Evolutionary conservation across 2,888 invertebrate genomes (phyloP).

Genomic region (Amiota mariae): DNA sequence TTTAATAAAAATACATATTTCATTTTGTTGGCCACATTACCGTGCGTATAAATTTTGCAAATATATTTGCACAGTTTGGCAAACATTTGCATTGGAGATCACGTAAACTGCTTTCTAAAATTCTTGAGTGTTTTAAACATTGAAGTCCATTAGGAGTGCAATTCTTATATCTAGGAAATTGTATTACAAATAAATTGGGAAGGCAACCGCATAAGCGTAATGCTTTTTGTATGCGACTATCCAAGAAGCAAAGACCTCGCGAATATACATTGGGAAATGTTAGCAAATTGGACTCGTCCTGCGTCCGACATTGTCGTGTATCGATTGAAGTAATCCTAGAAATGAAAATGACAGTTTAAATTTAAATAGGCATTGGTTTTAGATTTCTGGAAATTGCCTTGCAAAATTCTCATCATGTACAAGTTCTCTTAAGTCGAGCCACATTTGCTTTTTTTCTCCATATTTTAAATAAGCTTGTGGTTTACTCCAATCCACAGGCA

Average conservation of each 20-base stretch:
- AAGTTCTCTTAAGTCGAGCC: not conserved
- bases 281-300: constrained; percentile 27
- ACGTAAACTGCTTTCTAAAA: too few relatives aligned
- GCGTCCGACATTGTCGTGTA: constrained; percentile 30
- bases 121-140: constrained; percentile 26
- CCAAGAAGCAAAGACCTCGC: constrained; percentile 37
- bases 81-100: constrained; percentile 32
- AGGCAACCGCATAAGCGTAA: constrained; percentile 34
- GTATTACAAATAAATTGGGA: constrained; percentile 37
- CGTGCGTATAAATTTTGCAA: not conserved
- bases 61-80: constrained; percentile 36
- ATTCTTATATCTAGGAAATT: not conserved
- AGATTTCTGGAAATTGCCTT: not conserved
- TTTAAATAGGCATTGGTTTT: not conserved
- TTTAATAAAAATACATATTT: too few relatives aligned
- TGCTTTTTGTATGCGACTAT: constrained; percentile 35
- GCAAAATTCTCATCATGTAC: not conserved
- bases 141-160: constrained; percentile 33
- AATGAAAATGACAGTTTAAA: not conserved
- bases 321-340: not conserved
- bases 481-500: constrained; percentile 38
- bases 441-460: not conserved
- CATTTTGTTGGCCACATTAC: too few relatives aligned
- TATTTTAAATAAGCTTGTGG: constrained; percentile 9
- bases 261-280: constrained; percentile 37